A percentile compares a stretch with the other conserved stretches of the same genome.
phyloP scores from a whole-genome alignment of 2,888 invertebrate genomes.

The Microchrysa polita region DNA sequence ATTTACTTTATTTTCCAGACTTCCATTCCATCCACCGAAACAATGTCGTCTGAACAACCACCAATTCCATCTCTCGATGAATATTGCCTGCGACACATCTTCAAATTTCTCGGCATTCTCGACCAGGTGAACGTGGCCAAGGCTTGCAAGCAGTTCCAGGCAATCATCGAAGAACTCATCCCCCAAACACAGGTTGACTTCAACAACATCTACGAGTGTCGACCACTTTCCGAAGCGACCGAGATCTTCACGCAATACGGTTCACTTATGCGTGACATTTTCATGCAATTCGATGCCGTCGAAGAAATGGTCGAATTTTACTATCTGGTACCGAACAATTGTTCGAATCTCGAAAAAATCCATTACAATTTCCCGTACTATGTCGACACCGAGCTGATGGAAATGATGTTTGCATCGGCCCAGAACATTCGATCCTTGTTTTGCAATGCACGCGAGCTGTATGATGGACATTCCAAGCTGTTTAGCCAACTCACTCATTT shows the following conservation, averaged over 20 bases:
- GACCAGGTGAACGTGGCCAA: slow-evolving; percentile 3
- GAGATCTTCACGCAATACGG: background rate
- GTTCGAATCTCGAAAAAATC: slow-evolving; percentile 4
- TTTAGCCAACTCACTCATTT: background rate
- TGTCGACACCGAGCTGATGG: background rate
- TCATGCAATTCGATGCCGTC: slow-evolving; percentile 27
- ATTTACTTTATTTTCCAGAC: no score
- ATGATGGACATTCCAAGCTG: background rate
- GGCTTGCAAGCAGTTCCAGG: background rate
- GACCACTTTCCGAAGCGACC: background rate
- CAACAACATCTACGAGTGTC: slow-evolving; percentile 6
- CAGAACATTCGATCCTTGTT: slow-evolving; percentile 4
- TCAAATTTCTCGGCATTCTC: background rate
- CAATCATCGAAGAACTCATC: slow-evolving; percentile 1
- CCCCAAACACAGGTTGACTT: background rate
- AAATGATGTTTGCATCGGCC: slow-evolving; percentile 8
- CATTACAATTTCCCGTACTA: slow-evolving; percentile 18
- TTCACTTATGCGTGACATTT: background rate
- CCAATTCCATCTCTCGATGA: slow-evolving; percentile 3
- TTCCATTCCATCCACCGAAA: no score
- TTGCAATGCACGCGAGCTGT: slow-evolving; percentile 7
- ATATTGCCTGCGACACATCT: slow-evolving; percentile 26
- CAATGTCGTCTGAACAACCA: background rate
- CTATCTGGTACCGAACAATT: background rate
- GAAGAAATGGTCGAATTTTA: slow-evolving; percentile 19